Evolutionary conservation across 2,888 invertebrate species (phyloP), one percentile per base, ranked within the genome.

Genomic region (Sarcophaga rosellei): DNA sequence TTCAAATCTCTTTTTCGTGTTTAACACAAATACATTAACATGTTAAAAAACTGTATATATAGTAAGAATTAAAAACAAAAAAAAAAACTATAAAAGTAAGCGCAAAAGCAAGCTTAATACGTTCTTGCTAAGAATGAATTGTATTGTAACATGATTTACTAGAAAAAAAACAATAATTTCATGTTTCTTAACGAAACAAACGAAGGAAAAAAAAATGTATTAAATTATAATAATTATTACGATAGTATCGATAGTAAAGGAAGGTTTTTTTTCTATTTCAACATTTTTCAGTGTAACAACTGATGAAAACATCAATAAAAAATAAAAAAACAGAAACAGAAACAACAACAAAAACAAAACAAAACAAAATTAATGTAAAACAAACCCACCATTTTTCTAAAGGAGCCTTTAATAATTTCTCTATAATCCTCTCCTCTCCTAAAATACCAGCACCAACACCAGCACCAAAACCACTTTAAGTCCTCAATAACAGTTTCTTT

Each of bases 121-220:
- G 45, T 20, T 61, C 23, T 25, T 35, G 76, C 83, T 81, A 85
- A 78, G 84, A 86, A 87, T 87, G 83, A 86, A 80, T 53, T 53
- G 75, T 87, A 78, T 84, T 85, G 84, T 83, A 66, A 35, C 25
- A 35, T 61, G 35, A 62, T 73, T 68, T 62, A 62, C 15, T 62
- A 62, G n/a, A 62, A 65, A 63, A 35, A 20, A 70, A 35, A 20
- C 11, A 76, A 47, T 12, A 53, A 69, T 12, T 74, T 57, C 47
- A 81, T 23, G 47, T 76, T 53, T 17, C 15, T 44, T 47, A 63
- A 20, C 20, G 21, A 53, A 53, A 23, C 15, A 62, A 21, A 66
- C 44, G 6, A 69, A 35, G 45, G 68, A 62, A 17, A 62, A 17
- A 66, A 61, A 35, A 73, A 20, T 78, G 23, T 57, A 63, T 62